Evolutionary conservation across 2,888 invertebrate species (phyloP), one percentile per base, ranked within the genome.

Genomic region (Drosophila bunnanda): DNA sequence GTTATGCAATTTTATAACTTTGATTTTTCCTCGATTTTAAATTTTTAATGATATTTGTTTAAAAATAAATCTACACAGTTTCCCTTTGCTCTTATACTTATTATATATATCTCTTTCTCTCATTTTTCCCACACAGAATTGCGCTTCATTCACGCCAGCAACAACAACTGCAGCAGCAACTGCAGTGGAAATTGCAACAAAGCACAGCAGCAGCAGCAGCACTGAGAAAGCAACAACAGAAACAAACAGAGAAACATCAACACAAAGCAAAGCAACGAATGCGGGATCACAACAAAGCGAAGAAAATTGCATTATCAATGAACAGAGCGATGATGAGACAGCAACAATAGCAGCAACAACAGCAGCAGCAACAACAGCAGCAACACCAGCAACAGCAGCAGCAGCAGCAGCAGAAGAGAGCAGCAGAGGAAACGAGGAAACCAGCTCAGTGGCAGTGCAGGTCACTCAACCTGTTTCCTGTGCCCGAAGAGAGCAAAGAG

Each of bases 401-500:
- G 52, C 76, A 64, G 62, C 75, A 78, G 48, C 62, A 65, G 38
- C 62, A 68, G 74, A 50, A 50, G 50, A 34, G 50, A 50, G 50
- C 50, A 32, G 50, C 9, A 50, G 56, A 59, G 71, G 50, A 41
- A 69, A 48, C 61, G 80, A 75, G 77, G 73, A 78, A 76, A 76
- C 70, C 83, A 60, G 75, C 61, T 60, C 69, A 50, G 81, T 44
- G 50, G 85, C 66, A 79, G 83, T 78, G 77, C 89, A 88, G 90
- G 89, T 90, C 89, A 89, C 81, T 90, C 89, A 89, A 90, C 89
- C 88, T 90, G 89, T 86, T 89, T 88, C 86, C 90, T 88, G 81
- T 76, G 76, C 78, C 48, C 38, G 28, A 52, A 43, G 73, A 62
- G 65, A 73, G 74, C 41, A 10, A 41, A 74, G 58, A 57, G 66